Base-by-base conservation (phyloP, 2,888 invertebrate genomes). In the Iselma pallidipennis region DNA sequence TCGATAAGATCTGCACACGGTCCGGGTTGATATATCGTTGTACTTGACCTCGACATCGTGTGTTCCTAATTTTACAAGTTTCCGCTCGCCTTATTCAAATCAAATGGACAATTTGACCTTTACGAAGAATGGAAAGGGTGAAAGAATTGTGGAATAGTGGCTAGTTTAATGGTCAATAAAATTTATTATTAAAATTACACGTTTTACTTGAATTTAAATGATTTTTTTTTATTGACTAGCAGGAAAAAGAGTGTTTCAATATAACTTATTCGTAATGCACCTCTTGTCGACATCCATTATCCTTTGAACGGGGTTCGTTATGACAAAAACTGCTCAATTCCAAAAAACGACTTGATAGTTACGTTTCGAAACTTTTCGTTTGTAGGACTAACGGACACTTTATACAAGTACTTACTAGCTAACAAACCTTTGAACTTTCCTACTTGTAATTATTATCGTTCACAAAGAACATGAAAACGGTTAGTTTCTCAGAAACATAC, bases 51-150 rank as follows among this genome's bases (percentile, higher is more conserved):
- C 16, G 42, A 7, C 61, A 57, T 52, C 56, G 56, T 61, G 56
- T 52, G 49, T 61, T 53, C 61, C 61, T 57, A 61, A 61, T 61
- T 61, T 57, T 62, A 55, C 61, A 29, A 61, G 56, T 54, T 57
- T 33, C 49, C 53, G 42, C 28, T 57, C 21, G 49, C 56, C 57
- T 61, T 61, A 62, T 57, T 55, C 54, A 62, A 62, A 62, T 57
- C 55, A 62, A 62, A 61, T 57, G 61, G 56, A 61, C 61, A 61
- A 45, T 49, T 56, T 60, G 60, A 60, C 60, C 60, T 42, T 37
- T 16, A 37, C 37, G 16, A 16, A 16, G 5, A 19, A 16, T 16
- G 10, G 16, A 16, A 37, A 37, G 37, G 37, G 37, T 21, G 19
- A 21, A 3, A 42, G 19, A 42, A 19, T 42, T 42, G 21, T 21